Evolutionary conservation across 37 sponge, comb jelly and placozoan genomes (phyloP).

Genomic region (Petrosia ficiformis): DNA sequence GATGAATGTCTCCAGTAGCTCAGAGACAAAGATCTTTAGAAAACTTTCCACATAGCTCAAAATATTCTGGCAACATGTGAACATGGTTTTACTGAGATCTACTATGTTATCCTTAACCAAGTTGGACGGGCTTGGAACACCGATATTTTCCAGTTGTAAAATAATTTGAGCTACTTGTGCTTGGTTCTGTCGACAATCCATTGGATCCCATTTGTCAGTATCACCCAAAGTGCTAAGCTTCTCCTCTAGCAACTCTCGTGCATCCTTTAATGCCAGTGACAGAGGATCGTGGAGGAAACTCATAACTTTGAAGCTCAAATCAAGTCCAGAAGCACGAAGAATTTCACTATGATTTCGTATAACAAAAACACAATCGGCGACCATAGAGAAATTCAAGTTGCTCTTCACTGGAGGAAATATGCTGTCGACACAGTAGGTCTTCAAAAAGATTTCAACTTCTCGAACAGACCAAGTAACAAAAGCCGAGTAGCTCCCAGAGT

Average conservation of each 20-base stretch:
- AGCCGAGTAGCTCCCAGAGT: slow-evolving; percentile 73
- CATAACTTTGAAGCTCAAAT: slow-evolving; percentile 45
- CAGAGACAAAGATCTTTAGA: slow-evolving; percentile 55
- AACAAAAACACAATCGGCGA: slow-evolving; percentile 72
- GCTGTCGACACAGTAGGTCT: slow-evolving; percentile 36
- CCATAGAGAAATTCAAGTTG: slow-evolving; percentile 19
- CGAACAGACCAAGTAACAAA: slow-evolving; percentile 89
- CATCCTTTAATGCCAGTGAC: slow-evolving; percentile 36
- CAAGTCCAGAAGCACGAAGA: slow-evolving; percentile 47
- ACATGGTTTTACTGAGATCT: slow-evolving; percentile 67
- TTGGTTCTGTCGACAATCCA: slow-evolving; percentile 55
- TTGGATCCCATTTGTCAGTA: slow-evolving; percentile 69
- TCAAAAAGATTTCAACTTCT: slow-evolving; percentile 58
- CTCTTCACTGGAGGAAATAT: slow-evolving; percentile 46
- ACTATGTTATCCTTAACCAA: slow-evolving; percentile 39
- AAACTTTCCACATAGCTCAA: slow-evolving; percentile 47
- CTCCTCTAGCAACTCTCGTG: slow-evolving; percentile 28
- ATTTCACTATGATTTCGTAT: slow-evolving; percentile 40
- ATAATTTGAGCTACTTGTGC: slow-evolving; percentile 47
- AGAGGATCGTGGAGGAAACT: slow-evolving; percentile 35
- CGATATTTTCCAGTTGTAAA: slow-evolving; percentile 67
- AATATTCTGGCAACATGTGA: slow-evolving; percentile 54
- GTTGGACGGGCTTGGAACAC: slow-evolving; percentile 65
- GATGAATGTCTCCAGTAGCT: slow-evolving; percentile 52
- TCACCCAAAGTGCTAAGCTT: slow-evolving; percentile 29